These are phyloP conservation scores for Willisornis vidua DNA, from an alignment of 2,113 vertebrate genomes.

Conservation along the genomic window DNA sequence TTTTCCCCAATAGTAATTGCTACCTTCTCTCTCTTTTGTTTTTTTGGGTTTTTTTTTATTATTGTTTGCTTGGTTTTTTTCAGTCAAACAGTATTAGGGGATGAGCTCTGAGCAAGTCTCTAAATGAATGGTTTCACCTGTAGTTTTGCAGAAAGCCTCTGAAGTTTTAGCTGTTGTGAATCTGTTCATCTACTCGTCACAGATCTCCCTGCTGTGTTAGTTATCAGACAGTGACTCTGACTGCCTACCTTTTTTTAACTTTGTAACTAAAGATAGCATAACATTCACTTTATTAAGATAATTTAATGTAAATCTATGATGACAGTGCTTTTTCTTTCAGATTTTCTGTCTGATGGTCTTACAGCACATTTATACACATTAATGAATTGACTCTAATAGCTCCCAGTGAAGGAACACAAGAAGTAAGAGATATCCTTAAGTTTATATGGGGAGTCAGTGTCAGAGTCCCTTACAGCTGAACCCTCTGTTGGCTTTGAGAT, in stretches of 20 bases:
- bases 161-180: constrained; percentile 14
- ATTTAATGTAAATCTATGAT: neutral
- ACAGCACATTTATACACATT: neutral
- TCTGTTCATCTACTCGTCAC: neutral
- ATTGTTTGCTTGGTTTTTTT: neutral
- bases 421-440: neutral
- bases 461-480: neutral
- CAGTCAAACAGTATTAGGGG: constrained; percentile 27
- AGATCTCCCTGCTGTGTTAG: neutral
- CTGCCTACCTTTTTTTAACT: neutral
- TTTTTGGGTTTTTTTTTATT: neutral
- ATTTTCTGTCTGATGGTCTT: neutral
- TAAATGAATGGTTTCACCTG: constrained; percentile 59
- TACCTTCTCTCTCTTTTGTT: constrained; percentile 26
- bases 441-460: neutral
- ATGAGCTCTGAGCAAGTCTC: constrained; percentile 40
- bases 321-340: neutral
- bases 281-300: neutral
- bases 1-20: constrained; percentile 62
- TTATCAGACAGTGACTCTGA: neutral
- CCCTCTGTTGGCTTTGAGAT: neutral
- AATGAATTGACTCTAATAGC: neutral
- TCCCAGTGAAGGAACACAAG: neutral
- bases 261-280: neutral
- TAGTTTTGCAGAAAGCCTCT: constrained; percentile 18